Evolutionary conservation across 2,113 vertebrate species (phyloP).

Genomic region (Dermatemys mawii): DNA sequence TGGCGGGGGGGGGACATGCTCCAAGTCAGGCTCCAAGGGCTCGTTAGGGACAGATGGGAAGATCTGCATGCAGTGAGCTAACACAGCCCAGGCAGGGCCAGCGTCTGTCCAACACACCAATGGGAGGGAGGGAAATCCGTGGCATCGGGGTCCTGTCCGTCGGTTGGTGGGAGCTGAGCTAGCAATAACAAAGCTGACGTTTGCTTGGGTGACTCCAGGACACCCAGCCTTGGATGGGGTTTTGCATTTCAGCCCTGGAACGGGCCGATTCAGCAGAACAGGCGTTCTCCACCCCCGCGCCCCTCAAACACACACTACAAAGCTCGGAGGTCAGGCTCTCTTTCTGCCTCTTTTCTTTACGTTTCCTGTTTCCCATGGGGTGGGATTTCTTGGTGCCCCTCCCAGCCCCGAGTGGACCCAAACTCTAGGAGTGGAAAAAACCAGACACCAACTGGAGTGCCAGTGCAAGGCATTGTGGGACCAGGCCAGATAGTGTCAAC

Average conservation of each 20-base stretch:
- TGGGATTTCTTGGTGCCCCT: not conserved
- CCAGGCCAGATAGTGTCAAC: not conserved
- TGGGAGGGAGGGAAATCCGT: no score
- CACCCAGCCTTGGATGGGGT: not conserved
- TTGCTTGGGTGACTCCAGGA: not conserved
- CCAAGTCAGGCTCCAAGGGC: not conserved
- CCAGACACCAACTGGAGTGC: not conserved
- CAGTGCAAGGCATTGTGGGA: not conserved
- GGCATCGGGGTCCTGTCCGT: not conserved
- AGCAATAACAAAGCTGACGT: not conserved
- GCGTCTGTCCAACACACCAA: no score
- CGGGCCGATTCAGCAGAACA: not conserved
- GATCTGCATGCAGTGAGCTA: not conserved
- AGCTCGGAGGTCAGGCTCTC: not conserved
- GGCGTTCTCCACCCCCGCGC: not conserved
- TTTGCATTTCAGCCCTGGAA: not conserved
- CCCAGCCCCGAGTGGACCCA: not conserved
- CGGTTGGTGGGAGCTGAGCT: not conserved
- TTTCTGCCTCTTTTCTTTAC: not conserved
- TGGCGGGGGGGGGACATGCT: not conserved
- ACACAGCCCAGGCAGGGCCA: not conserved
- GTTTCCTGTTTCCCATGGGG: not conserved
- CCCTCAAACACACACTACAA: not conserved
- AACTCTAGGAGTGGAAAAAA: not conserved
- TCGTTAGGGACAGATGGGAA: not conserved